phyloP scores from a whole-genome alignment of 2,888 invertebrate genomes.

The Drosophila pseudotakahashii region DNA sequence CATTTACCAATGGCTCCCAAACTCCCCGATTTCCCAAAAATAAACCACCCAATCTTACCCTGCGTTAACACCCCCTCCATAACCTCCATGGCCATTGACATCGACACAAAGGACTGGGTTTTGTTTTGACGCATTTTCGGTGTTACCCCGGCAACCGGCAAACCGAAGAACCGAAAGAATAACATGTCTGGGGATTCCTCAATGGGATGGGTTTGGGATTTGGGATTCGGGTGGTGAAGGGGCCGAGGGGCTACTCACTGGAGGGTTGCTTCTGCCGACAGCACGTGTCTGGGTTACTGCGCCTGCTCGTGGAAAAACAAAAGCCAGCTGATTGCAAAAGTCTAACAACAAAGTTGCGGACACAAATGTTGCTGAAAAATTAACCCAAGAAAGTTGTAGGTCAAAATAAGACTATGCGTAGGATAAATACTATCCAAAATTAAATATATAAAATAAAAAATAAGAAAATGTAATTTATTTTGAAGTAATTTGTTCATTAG shows the following conservation, averaged over 20 bases:
- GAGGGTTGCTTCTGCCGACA: slow-evolving; percentile 55
- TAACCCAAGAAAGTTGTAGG: slow-evolving; percentile 1
- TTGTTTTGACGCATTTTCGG: slow-evolving; percentile 72
- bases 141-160: slow-evolving; percentile 64
- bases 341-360: slow-evolving; percentile 30
- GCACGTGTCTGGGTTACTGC: slow-evolving; percentile 65
- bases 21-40: not conserved
- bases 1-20: slow-evolving; percentile 14
- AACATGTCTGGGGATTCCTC: slow-evolving; percentile 59
- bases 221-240: not conserved
- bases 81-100: slow-evolving; percentile 24
- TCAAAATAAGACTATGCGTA: no score
- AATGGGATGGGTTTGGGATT: not conserved
- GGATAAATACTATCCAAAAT: no score
- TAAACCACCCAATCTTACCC: slow-evolving; percentile 3
- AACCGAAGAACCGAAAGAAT: slow-evolving; percentile 46
- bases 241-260: slow-evolving; percentile 8
- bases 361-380: slow-evolving; percentile 4
- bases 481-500: no score
- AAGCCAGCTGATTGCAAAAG: slow-evolving; percentile 54
- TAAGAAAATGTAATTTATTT: no score
- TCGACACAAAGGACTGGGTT: slow-evolving; percentile 41
- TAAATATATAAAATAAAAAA: no score
- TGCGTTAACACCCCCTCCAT: not conserved
- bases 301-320: slow-evolving; percentile 57